phyloP scores from a whole-genome alignment of 2,113 vertebrate genomes.

The Halcyon senegalensis region DNA sequence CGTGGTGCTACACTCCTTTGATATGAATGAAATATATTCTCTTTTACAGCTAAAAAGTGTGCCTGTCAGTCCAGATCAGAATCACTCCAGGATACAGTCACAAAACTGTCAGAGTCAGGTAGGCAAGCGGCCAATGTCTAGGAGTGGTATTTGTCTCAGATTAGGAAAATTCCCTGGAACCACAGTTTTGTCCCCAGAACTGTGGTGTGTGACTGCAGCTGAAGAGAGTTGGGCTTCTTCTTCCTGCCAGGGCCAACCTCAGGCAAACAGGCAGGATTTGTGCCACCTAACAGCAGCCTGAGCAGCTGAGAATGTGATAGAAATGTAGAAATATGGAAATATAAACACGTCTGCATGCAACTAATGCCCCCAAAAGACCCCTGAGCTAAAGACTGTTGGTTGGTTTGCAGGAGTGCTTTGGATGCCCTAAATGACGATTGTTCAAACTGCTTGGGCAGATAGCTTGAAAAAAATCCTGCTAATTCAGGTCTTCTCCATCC shows the following conservation, averaged over 20 bases:
- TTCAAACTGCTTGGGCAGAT: neutral
- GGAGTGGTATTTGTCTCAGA: neutral
- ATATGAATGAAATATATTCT: neutral
- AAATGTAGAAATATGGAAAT: neutral
- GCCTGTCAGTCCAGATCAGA: neutral
- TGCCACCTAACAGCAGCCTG: neutral
- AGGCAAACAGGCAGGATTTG: neutral
- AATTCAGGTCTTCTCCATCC: neutral
- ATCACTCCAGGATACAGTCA: neutral
- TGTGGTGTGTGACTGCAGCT: neutral
- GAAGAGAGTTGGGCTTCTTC: neutral
- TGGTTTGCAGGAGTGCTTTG: neutral
- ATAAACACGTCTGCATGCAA: neutral
- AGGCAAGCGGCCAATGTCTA: neutral
- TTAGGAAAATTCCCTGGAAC: neutral
- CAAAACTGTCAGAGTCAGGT: neutral
- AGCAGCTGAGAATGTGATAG: neutral
- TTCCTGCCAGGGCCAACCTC: neutral
- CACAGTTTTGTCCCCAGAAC: neutral
- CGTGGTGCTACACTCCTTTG: neutral
- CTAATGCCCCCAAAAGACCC: neutral
- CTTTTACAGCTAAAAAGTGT: neutral
- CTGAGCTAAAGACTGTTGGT: accelerated
- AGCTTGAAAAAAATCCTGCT: neutral
- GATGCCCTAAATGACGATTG: neutral